Evolutionary conservation across 2,888 invertebrate genomes (phyloP).

Genomic region (Zaprionus lineosus): DNA sequence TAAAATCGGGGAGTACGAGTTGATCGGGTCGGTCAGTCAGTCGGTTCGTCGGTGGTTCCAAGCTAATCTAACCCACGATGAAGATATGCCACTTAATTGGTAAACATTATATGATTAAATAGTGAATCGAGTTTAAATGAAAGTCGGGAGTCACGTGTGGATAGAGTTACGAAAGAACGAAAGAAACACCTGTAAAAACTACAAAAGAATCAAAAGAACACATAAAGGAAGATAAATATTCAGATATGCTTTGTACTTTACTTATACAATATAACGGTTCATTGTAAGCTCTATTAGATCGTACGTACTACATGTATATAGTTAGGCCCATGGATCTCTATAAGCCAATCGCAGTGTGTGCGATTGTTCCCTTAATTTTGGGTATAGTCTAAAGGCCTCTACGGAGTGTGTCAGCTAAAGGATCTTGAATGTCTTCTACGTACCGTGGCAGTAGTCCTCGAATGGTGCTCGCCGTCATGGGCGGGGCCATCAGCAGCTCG

Average conservation of each 20-base stretch:
- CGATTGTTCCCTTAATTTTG: background rate
- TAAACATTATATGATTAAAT: background rate
- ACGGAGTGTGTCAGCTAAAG: slow-evolving; percentile 5
- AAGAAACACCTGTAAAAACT: slow-evolving; percentile 80
- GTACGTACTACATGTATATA: no score
- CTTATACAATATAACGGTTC: background rate
- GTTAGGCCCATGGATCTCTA: no score
- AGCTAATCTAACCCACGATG: no score
- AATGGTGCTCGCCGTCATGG: slow-evolving; percentile 88
- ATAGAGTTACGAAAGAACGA: slow-evolving; percentile 36
- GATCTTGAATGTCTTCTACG: slow-evolving; percentile 1
- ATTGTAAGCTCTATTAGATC: background rate
- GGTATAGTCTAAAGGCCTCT: slow-evolving; percentile 18
- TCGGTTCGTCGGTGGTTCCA: no score
- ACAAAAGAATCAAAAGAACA: slow-evolving; percentile 60
- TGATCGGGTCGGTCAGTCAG: no score
- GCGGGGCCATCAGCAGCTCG: slow-evolving; percentile 90
- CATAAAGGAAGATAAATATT: slow-evolving; percentile 41
- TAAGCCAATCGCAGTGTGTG: no score
- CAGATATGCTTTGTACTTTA: slow-evolving; percentile 26
- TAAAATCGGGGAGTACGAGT: no score
- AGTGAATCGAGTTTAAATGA: slow-evolving; percentile 44
- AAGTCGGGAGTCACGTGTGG: slow-evolving; percentile 24
- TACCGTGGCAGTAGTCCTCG: slow-evolving; percentile 88
- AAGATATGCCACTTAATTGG: no score